Conservation (phyloP, 2,888 invertebrate species). For the Eucera pruinosa region DNA sequence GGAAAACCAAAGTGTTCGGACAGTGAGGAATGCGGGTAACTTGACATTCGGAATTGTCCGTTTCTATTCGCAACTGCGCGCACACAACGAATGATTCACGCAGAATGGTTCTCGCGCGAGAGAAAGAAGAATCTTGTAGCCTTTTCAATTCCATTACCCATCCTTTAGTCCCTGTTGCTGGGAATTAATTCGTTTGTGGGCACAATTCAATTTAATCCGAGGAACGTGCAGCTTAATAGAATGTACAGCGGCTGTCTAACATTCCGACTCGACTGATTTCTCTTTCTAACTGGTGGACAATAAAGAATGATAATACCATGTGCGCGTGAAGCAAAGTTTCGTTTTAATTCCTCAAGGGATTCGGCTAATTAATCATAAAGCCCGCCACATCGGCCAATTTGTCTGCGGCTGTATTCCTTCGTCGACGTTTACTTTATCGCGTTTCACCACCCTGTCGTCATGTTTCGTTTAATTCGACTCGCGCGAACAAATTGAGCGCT, state of each 20-base stretch:
- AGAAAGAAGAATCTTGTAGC: neutral
- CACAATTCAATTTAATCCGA: constrained; percentile 64
- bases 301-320: constrained; percentile 55
- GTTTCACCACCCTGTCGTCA: constrained; percentile 17
- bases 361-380: constrained; percentile 68
- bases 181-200: constrained; percentile 63
- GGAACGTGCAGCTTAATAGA: constrained; percentile 47
- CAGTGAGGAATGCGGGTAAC: constrained; percentile 19
- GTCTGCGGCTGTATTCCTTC: constrained; percentile 60
- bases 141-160: constrained; percentile 21
- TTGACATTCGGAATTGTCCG: constrained; percentile 2
- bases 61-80: constrained; percentile 5
- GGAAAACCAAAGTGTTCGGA: neutral
- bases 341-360: constrained; percentile 63
- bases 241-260: constrained; percentile 57
- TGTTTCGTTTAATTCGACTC: neutral
- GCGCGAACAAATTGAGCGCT: neutral
- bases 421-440: constrained; percentile 29
- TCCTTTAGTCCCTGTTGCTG: constrained; percentile 23
- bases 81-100: constrained; percentile 33
- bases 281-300: constrained; percentile 30
- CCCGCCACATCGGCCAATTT: constrained; percentile 64
- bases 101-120: constrained; percentile 10
- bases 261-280: constrained; percentile 51
- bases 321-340: constrained; percentile 52